Percentiles rank a stretch among this genome's conserved stretches.
phyloP scores from a whole-genome alignment of 2,113 vertebrate species.

The Cavia porcellus region DNA sequence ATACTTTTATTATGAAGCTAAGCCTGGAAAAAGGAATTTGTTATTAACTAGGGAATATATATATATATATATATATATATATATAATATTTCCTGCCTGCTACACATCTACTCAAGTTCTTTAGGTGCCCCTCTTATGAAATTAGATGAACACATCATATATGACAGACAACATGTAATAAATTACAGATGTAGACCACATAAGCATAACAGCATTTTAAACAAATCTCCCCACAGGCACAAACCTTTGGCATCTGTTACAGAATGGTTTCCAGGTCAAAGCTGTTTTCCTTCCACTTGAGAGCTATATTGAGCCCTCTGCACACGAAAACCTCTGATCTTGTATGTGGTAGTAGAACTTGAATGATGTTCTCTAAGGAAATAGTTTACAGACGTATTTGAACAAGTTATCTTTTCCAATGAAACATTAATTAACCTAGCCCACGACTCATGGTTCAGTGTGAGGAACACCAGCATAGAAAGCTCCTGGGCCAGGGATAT shows the following conservation, averaged over 20 bases:
- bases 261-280: background rate
- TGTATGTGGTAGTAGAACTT: background rate
- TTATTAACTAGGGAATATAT: constrained; percentile 12
- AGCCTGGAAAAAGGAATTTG: background rate
- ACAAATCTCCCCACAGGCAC: background rate
- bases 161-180: background rate
- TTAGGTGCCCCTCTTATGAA: background rate
- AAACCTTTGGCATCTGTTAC: background rate
- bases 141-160: background rate
- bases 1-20: background rate
- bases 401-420: background rate
- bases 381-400: background rate
- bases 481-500: no score
- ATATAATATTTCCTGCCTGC: background rate
- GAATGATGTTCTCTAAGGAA: background rate
- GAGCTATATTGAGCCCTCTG: background rate
- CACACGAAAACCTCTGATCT: background rate
- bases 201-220: background rate
- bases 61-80: background rate
- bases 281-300: background rate
- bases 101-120: background rate
- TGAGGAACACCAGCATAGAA: background rate
- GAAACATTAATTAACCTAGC: background rate
- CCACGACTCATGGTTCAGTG: background rate
- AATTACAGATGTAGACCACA: background rate